Evolutionary conservation across 2,797 vertebrate species (phyloP).

Genomic region (Furcifer pardalis): DNA sequence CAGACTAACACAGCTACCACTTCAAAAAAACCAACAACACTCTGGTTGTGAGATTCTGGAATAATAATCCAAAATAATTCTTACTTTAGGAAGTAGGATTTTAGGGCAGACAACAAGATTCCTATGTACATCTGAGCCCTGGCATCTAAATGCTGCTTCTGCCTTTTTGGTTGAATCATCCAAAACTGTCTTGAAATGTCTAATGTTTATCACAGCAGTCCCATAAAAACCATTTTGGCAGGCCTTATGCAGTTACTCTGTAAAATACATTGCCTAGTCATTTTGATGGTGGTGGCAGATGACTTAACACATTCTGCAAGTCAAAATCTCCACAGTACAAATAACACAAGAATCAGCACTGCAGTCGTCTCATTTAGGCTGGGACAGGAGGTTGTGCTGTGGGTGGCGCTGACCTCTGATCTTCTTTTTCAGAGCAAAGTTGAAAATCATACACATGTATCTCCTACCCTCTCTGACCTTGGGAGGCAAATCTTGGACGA

Average conservation of each 20-base stretch:
- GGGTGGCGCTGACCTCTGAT: constrained; percentile 59
- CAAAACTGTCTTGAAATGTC: neutral
- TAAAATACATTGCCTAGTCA: neutral
- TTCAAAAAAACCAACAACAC: too few relatives aligned
- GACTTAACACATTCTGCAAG: neutral
- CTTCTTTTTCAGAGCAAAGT: constrained; percentile 71
- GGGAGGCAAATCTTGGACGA: constrained; percentile 66
- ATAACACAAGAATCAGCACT: constrained; percentile 23
- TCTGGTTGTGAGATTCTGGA: too few relatives aligned
- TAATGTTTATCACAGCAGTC: neutral
- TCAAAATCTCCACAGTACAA: neutral
- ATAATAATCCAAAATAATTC: too few relatives aligned
- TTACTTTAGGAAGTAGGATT: too few relatives aligned
- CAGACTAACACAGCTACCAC: too few relatives aligned
- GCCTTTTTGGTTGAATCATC: neutral
- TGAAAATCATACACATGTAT: constrained; percentile 67
- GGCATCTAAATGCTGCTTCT: neutral
- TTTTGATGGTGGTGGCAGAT: neutral
- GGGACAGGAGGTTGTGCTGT: constrained; percentile 57
- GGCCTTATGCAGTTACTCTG: neutral
- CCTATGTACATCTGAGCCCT: too few relatives aligned
- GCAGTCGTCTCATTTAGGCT: constrained; percentile 66
- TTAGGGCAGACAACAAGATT: neutral
- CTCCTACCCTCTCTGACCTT: constrained; percentile 72
- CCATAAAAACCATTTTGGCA: neutral